Base-by-base conservation (phyloP, 1,140 invertebrate species). In the Bradysia coprophila region DNA sequence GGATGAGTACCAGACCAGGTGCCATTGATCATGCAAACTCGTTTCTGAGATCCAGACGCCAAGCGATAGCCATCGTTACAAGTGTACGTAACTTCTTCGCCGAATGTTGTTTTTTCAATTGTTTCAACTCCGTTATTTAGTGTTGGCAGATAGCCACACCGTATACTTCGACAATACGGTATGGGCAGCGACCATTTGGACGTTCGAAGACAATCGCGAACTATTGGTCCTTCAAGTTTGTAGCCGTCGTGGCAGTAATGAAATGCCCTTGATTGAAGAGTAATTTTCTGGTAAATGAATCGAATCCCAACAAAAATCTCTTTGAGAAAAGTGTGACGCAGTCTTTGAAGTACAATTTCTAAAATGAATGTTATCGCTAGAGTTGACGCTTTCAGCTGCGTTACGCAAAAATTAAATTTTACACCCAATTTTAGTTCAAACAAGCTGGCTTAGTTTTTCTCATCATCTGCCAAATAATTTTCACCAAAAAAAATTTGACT, bases 161-260 rank as follows among this genome's bases (percentile, higher is more conserved):
- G 32, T 1, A 45, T 50, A 78, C 75, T 64, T 52, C 51, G 48
- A 43, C 67, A 69, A 21, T 49, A 52, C 2, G 65, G 65, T 53
- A 59, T 47, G 11, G 50, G 43, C 21, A 61, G 61, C 45, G 68
- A 62, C 72, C 72, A 75, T 20, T 62, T 50, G 3, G 66, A 63
- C 22, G 66, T 55, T 43, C 66, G 63, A 9, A 62, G 50, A 46
- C 72, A 75, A 16, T 53, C 64, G 22, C 59, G 11, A 16, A 39
- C 18, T 2, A 48, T 36, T 32, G 59, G 55, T 3, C 68, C 70
- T 21, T 53, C 52, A 4, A 76, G 46, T 40, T 55, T 53, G 48
- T 67, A 75, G 1, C 73, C 73, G 15, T 49, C 46, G 11, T 63
- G 51, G 47, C 75, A 78, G 8, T 47, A 51, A 47, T 72, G 75